Conservation (phyloP, 2,888 invertebrate genomes). For the Drosophila eohydei region DNA sequence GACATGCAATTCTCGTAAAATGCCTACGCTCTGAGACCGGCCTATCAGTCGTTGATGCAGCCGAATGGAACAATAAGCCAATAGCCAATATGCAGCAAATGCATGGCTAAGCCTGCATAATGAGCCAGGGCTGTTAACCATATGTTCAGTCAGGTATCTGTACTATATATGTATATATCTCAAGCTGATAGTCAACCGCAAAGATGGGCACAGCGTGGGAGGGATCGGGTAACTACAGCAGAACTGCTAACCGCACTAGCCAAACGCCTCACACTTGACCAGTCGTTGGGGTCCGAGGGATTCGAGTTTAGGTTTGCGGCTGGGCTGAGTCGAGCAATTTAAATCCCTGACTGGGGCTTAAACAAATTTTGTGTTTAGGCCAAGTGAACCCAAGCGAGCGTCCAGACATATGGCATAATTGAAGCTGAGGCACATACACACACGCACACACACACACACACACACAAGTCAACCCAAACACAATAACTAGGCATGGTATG, state of each 20-base stretch:
- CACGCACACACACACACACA: conserved; percentile 5
- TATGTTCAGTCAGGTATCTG: conserved; percentile 13
- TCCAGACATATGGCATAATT: conserved; percentile 76
- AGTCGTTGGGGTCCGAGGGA: conserved; percentile 30
- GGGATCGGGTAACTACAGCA: conserved; percentile 30
- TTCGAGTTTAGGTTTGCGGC: conserved; percentile 22
- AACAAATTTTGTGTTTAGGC: conserved; percentile 76
- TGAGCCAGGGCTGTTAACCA: conserved; percentile 31
- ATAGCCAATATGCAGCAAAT: conserved; percentile 54
- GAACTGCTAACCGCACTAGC: conserved; percentile 49
- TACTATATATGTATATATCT: background rate
- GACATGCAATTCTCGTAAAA: conserved; percentile 10
- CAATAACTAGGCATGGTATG: background rate
- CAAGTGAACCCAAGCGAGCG: conserved; percentile 54
- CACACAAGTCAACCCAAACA: conserved; percentile 11
- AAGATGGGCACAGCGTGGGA: background rate
- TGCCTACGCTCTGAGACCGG: background rate
- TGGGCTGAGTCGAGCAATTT: conserved; percentile 61
- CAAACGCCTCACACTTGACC: conserved; percentile 36
- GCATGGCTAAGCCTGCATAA: conserved; percentile 44
- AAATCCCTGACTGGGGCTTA: conserved; percentile 75
- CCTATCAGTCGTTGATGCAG: background rate
- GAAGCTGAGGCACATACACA: conserved; percentile 56
- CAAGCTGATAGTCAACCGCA: conserved; percentile 33
- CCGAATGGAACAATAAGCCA: conserved; percentile 48